These are phyloP conservation scores for Calephelis perditalis DNA, from an alignment of 2,888 invertebrate genomes.

Conservation along the genomic window DNA sequence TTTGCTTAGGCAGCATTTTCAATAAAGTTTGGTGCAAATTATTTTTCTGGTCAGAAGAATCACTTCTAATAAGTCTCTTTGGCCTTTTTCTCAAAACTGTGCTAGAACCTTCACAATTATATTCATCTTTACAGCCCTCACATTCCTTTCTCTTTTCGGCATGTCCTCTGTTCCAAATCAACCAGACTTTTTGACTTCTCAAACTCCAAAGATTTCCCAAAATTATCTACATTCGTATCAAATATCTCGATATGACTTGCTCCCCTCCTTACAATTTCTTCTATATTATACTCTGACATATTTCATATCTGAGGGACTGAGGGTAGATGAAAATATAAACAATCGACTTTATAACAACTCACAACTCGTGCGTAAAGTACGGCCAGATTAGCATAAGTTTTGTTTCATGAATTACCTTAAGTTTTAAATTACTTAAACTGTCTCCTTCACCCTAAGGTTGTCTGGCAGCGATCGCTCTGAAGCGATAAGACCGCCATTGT, in stretches of 20 bases:
- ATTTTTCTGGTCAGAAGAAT: background rate
- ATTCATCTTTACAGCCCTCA: background rate
- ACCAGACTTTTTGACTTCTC: background rate
- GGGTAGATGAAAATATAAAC: background rate
- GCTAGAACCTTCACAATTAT: background rate
- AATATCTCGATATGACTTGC: background rate
- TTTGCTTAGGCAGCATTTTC: background rate
- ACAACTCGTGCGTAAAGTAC: no score
- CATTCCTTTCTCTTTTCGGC: background rate
- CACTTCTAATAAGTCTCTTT: background rate
- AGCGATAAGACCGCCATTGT: no score
- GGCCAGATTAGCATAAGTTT: no score
- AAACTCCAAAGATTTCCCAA: no score
- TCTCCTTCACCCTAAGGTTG: no score
- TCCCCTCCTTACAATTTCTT: background rate
- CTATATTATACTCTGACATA: background rate
- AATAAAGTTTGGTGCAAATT: background rate
- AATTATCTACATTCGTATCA: background rate
- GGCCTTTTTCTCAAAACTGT: background rate
- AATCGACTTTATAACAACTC: no score
- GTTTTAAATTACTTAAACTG: no score
- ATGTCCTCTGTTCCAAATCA: background rate
- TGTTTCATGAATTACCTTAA: no score
- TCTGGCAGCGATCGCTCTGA: no score
- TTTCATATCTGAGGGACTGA: slow-evolving; percentile 1